Base-by-base conservation (phyloP, 2,888 invertebrate species). In the Lithosia quadra region DNA sequence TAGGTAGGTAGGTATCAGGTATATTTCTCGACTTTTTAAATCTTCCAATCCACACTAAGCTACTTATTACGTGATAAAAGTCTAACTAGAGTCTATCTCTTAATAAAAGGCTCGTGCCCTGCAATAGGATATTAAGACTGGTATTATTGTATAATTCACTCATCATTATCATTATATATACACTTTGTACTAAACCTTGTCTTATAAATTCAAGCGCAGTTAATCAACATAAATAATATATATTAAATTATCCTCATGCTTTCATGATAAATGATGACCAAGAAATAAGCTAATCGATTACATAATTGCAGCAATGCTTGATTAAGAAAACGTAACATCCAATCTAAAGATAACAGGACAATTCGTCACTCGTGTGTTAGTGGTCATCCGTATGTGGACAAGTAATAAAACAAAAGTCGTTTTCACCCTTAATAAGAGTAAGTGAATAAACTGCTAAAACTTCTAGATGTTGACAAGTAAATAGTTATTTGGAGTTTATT, bases 281-380 rank as follows among this genome's bases (percentile, higher is more conserved):
- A 69, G 59, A 69, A 71, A 68, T 70, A 67, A 70, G 67, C 55
- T 76, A 64, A 65, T 78, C 69, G 21, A 63, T 58, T 21, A 63
- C 15, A 34, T 9, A 33, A 55, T 72, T 74, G 67, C 56, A 66
- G 22, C 49, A n/a, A 71, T 66, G 24, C 66, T 58, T 69, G 72
- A 78, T 74, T 73, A 74, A 43, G 39, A 68, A 71, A 71, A n/a
- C 65, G 55, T 67, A 33, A 67, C 49, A 69, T 72, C 68, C 76
- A 71, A 78, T 84, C 82, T 77, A 21, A 76, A 84, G 82, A 85
- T 83, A 82, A 71, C 39, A 63, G 34, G 28, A 61, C 63, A 67
- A 73, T 71, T 74, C 71, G 79, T 75, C 74, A 73, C 80, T 68
- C 74, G 78, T 82, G 75, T 65, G 68, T 34, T 69, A 64, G 68